A percentile compares a stretch with the other conserved stretches of the same genome.
Conservation (phyloP, 1,140 invertebrate genomes). For the Pseudomyrmex gracilis region DNA sequence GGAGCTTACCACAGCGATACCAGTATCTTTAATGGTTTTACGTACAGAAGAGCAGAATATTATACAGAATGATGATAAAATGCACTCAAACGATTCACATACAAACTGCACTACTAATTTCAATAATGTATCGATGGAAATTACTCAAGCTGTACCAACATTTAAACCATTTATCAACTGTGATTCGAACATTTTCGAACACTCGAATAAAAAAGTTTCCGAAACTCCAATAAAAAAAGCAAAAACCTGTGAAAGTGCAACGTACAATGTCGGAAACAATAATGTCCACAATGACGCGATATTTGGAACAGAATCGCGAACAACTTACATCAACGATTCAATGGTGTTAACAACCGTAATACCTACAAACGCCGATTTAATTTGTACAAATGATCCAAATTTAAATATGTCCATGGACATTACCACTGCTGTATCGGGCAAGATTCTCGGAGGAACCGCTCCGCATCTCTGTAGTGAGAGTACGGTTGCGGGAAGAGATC, state of each 20-base stretch:
- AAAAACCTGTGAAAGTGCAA: neutral
- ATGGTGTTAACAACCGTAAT: conserved; percentile 19
- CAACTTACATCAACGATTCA: neutral
- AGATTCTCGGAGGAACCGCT: neutral
- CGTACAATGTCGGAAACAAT: neutral
- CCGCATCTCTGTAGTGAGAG: neutral
- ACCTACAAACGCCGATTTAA: neutral
- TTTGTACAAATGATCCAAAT: neutral
- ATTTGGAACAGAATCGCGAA: neutral
- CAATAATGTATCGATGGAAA: conserved; percentile 50
- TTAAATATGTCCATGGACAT: conserved; percentile 47
- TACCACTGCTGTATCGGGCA: conserved; percentile 1
- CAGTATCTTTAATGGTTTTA: neutral
- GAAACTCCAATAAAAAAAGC: neutral
- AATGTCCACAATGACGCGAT: neutral
- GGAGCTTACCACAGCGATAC: conserved; percentile 47
- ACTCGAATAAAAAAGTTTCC: too few relatives aligned
- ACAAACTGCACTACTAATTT: neutral
- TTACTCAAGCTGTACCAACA: conserved; percentile 35
- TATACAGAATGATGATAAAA: neutral
- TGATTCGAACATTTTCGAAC: neutral
- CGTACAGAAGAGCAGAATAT: neutral
- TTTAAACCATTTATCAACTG: neutral
- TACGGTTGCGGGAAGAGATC: neutral
- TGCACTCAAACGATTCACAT: neutral